Evolutionary conservation across 2,113 vertebrate genomes (phyloP).

Genomic region (Oceanodroma tethys): DNA sequence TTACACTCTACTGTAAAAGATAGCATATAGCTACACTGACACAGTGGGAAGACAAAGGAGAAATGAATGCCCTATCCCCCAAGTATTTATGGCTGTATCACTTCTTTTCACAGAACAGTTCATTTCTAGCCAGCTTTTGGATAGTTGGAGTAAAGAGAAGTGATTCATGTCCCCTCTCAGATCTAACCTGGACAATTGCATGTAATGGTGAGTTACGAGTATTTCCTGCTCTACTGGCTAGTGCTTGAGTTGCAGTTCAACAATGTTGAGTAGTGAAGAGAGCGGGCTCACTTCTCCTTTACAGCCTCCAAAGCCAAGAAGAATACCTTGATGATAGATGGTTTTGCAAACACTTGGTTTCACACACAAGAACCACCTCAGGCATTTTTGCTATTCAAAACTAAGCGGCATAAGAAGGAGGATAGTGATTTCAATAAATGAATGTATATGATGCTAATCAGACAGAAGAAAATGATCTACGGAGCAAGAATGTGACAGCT

Average conservation of each 20-base stretch:
- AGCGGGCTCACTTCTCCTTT: neutral
- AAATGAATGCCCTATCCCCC: neutral
- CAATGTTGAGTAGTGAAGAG: fast-evolving
- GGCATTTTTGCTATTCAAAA: neutral
- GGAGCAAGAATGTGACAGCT: neutral
- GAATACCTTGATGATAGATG: neutral
- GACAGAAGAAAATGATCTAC: neutral
- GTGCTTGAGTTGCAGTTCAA: neutral
- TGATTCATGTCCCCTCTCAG: neutral
- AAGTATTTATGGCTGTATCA: neutral
- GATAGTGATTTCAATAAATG: neutral
- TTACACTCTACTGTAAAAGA: neutral
- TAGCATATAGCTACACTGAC: neutral
- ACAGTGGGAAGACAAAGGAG: neutral
- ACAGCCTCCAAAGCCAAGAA: neutral
- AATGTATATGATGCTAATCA: neutral
- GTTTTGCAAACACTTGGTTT: neutral
- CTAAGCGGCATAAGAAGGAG: neutral
- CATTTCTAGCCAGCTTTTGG: neutral
- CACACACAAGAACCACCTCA: neutral
- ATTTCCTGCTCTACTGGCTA: neutral
- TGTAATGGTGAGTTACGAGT: neutral
- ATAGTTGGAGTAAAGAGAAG: neutral
- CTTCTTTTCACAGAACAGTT: neutral
- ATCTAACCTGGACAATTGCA: neutral